Evolutionary conservation across 1,140 invertebrate genomes (phyloP).

Genomic region (Hylaeus volcanicus): DNA sequence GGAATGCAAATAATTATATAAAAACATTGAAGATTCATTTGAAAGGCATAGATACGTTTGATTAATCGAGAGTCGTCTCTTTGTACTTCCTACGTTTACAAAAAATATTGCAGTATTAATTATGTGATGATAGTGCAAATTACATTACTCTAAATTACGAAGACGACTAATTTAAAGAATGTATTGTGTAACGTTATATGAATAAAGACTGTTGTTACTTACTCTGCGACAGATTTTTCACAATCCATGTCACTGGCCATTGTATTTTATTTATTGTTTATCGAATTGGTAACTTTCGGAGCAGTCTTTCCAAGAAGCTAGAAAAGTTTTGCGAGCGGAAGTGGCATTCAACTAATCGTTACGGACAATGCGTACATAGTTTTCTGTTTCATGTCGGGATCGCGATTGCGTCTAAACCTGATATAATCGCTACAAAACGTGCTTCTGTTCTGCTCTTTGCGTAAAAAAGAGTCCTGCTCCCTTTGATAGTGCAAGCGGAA

Average conservation of each 20-base stretch:
- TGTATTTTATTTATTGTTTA: slow-evolving; percentile 1
- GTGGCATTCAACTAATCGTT: neutral
- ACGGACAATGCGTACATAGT: too few species aligned
- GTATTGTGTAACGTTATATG: neutral
- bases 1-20: neutral
- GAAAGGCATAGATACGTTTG: too few species aligned
- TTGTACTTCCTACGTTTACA: neutral
- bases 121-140: neutral
- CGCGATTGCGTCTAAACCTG: neutral
- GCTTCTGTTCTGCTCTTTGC: neutral
- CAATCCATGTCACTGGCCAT: slow-evolving; percentile 2
- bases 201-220: slow-evolving; percentile 8
- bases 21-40: neutral
- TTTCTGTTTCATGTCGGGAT: neutral
- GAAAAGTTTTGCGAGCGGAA: neutral
- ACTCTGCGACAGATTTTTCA: slow-evolving; percentile 20
- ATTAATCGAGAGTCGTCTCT: too few species aligned
- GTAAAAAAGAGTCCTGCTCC: neutral
- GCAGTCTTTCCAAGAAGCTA: neutral
- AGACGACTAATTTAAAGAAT: neutral
- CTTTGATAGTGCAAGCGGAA: slow-evolving; percentile 15
- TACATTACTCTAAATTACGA: neutral
- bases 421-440: neutral
- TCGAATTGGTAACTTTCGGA: neutral
- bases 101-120: neutral